Evolutionary conservation across 2,113 vertebrate genomes (phyloP), one percentile per base, ranked within the genome.

Genomic region (Alligator sinensis): DNA sequence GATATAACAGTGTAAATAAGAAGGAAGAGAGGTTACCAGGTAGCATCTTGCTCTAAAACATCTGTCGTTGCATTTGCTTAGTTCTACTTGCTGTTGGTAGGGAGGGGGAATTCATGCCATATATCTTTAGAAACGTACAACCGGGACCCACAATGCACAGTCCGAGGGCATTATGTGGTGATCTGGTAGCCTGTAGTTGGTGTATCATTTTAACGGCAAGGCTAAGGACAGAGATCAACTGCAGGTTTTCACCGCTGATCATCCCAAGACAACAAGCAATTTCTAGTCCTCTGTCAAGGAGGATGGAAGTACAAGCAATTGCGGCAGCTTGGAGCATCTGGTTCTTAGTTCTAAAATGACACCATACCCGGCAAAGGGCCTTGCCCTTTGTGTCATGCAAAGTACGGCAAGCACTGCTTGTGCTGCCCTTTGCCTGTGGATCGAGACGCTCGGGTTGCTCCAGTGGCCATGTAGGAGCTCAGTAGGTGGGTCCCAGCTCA

Each of bases 91-190:
- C 86, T 91, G 60, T 77, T 17, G n/a, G 17, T 12, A 11, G 0
- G 27, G 70, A 13, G 54, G 28, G 15, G 25, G 60, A 30, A n/a
- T 2, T 38, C 21, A 11, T 22, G 47, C 22, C 58, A 5, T 19
- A 22, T 30, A 0, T 7, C 13, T 63, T 2, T 3, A 14, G 10
- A 38, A 77, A 72, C 75, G 3, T 6, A 4, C 11, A 61, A 61
- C 15, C 54, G 18, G 47, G 57, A 74, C 78, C 61, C 5, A 4
- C 7, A 28, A 82, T 59, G 76, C 75, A 22, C 59, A 21, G 57
- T 2, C 19, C 30, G 0, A 1, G 28, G 8, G 1, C 2, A 54
- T 38, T 38, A 34, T 72, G 34, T 34, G 6, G 34, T 72, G 30
- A 38, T 34, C 24, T 22, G 19, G 34, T 24, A n/a, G 11, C 6